Evolutionary conservation across 2,888 invertebrate species (phyloP).

Genomic region (Bombyx huttoni): DNA sequence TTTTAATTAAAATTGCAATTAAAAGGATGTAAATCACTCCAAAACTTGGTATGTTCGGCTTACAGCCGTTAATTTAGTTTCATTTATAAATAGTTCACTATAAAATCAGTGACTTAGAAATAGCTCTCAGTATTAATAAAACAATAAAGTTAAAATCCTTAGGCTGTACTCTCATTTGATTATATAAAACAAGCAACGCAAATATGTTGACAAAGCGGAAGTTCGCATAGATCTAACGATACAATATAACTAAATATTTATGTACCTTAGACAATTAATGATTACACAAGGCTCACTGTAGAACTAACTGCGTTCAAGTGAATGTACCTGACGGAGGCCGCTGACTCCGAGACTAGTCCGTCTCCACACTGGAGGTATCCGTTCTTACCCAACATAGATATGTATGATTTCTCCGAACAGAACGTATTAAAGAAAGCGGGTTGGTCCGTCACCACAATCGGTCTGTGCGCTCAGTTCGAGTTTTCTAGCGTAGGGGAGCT

Average conservation of each 20-base stretch:
- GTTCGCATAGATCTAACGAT: conserved; percentile 69
- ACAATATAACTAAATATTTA: conserved; percentile 69
- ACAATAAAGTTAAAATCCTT: conserved; percentile 70
- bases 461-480: conserved; percentile 9
- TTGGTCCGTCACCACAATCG: conserved; percentile 59
- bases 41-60: conserved; percentile 60
- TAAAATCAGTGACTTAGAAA: conserved; percentile 69
- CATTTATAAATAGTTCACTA: conserved; percentile 47
- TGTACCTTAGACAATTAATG: conserved; percentile 65
- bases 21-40: conserved; percentile 67
- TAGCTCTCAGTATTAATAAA: conserved; percentile 62
- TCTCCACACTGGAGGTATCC: conserved; percentile 38
- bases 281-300: conserved; percentile 66
- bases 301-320: conserved; percentile 40
- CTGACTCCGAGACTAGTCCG: conserved; percentile 37
- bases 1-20: conserved; percentile 52
- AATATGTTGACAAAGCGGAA: conserved; percentile 70
- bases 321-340: conserved; percentile 27
- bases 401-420: conserved; percentile 58
- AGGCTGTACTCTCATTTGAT: conserved; percentile 70
- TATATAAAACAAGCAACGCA: conserved; percentile 70
- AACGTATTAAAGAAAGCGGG: conserved; percentile 35
- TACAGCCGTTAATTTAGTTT: conserved; percentile 49
- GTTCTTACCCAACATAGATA: conserved; percentile 58
- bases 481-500: no score